A percentile compares a stretch with the other conserved stretches of the same genome.
Evolutionary conservation across 1,140 invertebrate species (phyloP).

Genomic region (Monochamus saltuarius): DNA sequence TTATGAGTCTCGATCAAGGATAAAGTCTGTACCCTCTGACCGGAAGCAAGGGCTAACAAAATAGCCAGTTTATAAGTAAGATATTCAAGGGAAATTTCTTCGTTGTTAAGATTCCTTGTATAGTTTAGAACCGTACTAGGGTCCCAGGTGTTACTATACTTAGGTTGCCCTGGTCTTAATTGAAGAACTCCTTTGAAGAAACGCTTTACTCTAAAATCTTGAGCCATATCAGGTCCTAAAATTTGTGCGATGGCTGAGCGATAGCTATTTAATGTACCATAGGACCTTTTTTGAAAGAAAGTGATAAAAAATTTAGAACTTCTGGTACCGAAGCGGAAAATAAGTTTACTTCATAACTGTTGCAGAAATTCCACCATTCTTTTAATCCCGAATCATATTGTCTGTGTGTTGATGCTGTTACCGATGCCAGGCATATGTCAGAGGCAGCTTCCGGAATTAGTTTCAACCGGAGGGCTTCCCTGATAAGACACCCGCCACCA

Average conservation of each 20-base stretch:
- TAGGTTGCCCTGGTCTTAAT: not conserved
- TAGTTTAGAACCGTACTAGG: not conserved
- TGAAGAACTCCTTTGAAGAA: not conserved
- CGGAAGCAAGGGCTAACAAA: not conserved
- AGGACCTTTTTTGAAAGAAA: not conserved
- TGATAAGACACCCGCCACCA: constrained; percentile 2
- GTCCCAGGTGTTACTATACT: not conserved
- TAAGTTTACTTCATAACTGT: not conserved
- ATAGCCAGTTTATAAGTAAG: not conserved
- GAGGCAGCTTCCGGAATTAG: not conserved
- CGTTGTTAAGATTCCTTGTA: not conserved
- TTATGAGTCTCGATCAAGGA: not conserved
- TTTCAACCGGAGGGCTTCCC: too few species aligned
- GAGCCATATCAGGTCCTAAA: not conserved
- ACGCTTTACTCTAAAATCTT: not conserved
- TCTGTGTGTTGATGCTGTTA: not conserved
- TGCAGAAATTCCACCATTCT: too few species aligned
- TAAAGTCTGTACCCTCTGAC: not conserved
- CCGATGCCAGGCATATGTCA: not conserved
- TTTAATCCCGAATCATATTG: too few species aligned
- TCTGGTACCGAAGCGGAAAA: not conserved
- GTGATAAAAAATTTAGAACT: not conserved
- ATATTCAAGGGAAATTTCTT: not conserved
- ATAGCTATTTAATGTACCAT: not conserved
- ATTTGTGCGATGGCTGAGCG: not conserved